Base-by-base conservation (phyloP, 2,888 invertebrate genomes). In the Apamea monoglypha region DNA sequence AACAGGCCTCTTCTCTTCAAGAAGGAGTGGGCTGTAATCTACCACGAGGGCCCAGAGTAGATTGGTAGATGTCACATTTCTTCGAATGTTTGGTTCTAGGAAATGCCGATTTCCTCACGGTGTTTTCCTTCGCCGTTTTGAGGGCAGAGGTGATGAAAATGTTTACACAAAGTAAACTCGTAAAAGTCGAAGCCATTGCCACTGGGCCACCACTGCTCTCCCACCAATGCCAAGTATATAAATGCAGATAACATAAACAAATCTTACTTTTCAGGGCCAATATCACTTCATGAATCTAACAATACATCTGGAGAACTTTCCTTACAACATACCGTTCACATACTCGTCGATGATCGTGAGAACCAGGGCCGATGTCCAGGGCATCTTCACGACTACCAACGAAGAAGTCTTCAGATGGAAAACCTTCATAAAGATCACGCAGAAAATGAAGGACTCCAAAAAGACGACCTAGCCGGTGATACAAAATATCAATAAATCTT, bases 241-340 rank as follows among this genome's bases (percentile, higher is more conserved):
- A 29, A 61, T 29, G 0, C 14, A 59, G 59, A 8, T 63, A 63
- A 61, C 8, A 29, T 32, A 10, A 32, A 32, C 4, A 3, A 32
- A 63, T 29, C 12, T 59, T 14, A 40, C 14, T 44, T 87, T 87
- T 18, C 77, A 90, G 90, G 90, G 90, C 0, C 78, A 87, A 79
- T 88, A 90, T 59, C 86, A 87, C 63, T 87, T 84, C 32, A 83
- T 83, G 63, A 84, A 89, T 36, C 10, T 90, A 1, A 80, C 83
- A 10, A 85, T 90, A 12, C 87, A 90, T 53, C 69, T 90, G 74
- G 89, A 90, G 61, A 88, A 90, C 53, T 87, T 90, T 14, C 90
- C 90, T 0, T 77, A 88, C 44, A 84, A 84, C 10, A 83, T 90
- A 66, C 90, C 90, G 0, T 90, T 90, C 61, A 90, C 90, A 0